Conservation (phyloP, 2,113 vertebrate genomes). For the Brachypteracias leptosomus region DNA sequence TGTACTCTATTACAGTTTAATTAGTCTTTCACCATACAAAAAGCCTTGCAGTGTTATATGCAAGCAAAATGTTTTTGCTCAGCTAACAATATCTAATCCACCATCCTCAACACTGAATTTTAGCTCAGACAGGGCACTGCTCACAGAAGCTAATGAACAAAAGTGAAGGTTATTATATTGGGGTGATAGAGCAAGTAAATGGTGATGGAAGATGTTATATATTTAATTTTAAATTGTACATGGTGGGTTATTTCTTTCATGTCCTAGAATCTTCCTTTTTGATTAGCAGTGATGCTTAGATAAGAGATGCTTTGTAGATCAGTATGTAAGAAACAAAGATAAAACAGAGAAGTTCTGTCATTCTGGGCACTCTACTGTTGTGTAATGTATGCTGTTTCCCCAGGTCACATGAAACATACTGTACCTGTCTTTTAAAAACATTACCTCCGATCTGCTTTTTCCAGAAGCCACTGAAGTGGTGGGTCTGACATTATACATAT, state of each 20-base stretch:
- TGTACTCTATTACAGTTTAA: not conserved
- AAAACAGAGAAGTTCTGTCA: not conserved
- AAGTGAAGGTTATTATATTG: not conserved
- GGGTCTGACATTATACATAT: not conserved
- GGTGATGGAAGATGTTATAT: not conserved
- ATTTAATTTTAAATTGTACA: not conserved
- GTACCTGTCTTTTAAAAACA: not conserved
- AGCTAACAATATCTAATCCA: not conserved
- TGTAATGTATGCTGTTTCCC: not conserved
- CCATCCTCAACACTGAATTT: not conserved
- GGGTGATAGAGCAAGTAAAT: not conserved
- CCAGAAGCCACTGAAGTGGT: not conserved
- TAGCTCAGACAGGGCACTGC: not conserved
- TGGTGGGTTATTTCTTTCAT: not conserved
- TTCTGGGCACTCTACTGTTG: not conserved
- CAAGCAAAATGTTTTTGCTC: not conserved
- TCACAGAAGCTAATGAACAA: not conserved
- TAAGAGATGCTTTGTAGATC: not conserved
- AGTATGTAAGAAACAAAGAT: not conserved
- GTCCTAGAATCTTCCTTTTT: not conserved
- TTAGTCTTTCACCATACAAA: not conserved
- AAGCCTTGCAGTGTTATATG: not conserved
- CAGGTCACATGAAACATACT: not conserved
- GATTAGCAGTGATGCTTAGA: not conserved
- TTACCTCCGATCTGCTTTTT: not conserved